Evolutionary conservation across 2,888 invertebrate species (phyloP).

Genomic region (Creontiades dilutus): DNA sequence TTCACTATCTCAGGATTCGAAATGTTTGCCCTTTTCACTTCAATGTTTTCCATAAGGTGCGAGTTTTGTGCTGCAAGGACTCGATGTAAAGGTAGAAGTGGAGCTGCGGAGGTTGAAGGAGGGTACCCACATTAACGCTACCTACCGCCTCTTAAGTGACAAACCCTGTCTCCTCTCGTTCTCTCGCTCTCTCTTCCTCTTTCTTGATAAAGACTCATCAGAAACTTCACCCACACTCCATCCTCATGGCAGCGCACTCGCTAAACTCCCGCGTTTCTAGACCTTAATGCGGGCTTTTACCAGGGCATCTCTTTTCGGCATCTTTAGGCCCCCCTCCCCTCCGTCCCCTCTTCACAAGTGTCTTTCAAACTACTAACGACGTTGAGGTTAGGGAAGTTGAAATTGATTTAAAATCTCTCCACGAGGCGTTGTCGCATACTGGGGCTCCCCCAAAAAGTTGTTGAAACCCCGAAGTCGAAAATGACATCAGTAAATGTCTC

Average conservation of each 20-base stretch:
- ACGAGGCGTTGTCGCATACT: neutral
- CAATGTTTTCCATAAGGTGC: neutral
- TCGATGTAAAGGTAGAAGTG: neutral
- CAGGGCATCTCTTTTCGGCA: constrained; percentile 16
- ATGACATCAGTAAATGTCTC: too few relatives aligned
- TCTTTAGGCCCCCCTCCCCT: constrained; percentile 15
- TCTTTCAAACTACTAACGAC: neutral
- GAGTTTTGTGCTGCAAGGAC: neutral
- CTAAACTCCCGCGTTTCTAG: constrained; percentile 2
- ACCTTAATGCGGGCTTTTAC: constrained; percentile 31
- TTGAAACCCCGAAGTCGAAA: neutral
- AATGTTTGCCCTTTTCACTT: neutral
- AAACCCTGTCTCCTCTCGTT: constrained; percentile 14
- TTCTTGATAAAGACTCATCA: constrained; percentile 42
- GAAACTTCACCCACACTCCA: constrained; percentile 31
- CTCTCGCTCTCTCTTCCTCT: constrained; percentile 37
- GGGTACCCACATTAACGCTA: neutral
- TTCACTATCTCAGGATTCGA: neutral
- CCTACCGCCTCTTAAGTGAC: constrained; percentile 28
- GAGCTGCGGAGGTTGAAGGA: neutral
- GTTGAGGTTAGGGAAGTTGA: neutral
- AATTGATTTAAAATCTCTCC: neutral
- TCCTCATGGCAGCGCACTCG: neutral
- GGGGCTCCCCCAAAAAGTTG: neutral
- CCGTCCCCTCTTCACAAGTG: neutral